phyloP scores from a whole-genome alignment of 2,888 invertebrate genomes.

The Odontomyia ornata region DNA sequence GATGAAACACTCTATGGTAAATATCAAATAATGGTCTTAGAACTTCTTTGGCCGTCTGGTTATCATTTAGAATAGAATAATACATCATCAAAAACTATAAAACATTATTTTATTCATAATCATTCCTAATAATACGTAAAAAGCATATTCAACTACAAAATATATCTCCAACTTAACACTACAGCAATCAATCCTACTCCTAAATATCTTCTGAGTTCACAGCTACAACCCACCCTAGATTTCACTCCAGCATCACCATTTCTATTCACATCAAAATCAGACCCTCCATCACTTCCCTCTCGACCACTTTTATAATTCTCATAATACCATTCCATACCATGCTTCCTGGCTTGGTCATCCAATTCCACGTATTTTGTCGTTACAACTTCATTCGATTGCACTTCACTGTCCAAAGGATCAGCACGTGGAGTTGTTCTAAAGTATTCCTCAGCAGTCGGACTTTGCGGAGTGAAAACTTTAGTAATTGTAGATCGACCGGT shows the following conservation, averaged over 20 bases:
- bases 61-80: too few species aligned
- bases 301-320: constrained; percentile 75
- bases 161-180: too few species aligned
- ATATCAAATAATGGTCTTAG: too few species aligned
- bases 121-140: too few species aligned
- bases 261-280: background rate
- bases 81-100: too few species aligned
- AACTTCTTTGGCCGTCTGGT: too few species aligned
- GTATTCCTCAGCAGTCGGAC: constrained; percentile 63
- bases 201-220: too few species aligned
- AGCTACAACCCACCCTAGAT: background rate
- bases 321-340: constrained; percentile 83
- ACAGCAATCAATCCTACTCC: too few species aligned
- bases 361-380: constrained; percentile 64
- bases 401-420: constrained; percentile 47
- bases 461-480: constrained; percentile 66
- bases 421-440: constrained; percentile 56
- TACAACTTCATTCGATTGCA: constrained; percentile 50
- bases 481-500: constrained; percentile 70
- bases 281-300: background rate
- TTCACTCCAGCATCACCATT: background rate
- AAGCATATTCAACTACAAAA: too few species aligned
- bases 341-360: constrained; percentile 65
- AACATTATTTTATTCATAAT: too few species aligned
- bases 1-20: too few species aligned